These are phyloP conservation scores for Eurytoma adleriae DNA, from an alignment of 2,888 invertebrate species.

Conservation along the genomic window DNA sequence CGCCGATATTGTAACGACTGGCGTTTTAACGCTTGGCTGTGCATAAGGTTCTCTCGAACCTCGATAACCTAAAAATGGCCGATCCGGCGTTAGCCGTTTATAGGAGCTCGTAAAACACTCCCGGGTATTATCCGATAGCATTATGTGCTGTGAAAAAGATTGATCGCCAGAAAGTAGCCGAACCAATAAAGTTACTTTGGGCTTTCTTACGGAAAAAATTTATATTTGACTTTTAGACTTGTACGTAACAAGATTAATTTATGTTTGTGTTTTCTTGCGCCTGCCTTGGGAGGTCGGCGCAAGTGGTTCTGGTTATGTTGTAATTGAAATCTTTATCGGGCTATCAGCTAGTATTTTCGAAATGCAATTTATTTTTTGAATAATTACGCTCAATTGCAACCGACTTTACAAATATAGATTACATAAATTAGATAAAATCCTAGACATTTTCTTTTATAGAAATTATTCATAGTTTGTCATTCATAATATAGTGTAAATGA, in stretches of 20 bases:
- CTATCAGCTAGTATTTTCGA: too few relatives aligned
- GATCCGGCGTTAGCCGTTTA: constrained; percentile 19
- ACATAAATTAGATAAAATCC: too few relatives aligned
- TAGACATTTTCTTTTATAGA: too few relatives aligned
- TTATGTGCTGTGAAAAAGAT: constrained; percentile 47
- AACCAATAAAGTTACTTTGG: constrained; percentile 32
- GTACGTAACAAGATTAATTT: constrained; percentile 11
- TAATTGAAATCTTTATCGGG: too few relatives aligned
- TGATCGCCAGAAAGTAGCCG: constrained; percentile 19
- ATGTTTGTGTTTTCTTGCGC: neutral
- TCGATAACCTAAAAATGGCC: constrained; percentile 33
- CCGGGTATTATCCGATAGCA: constrained; percentile 18
- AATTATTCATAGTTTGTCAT: too few relatives aligned
- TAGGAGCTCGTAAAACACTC: constrained; percentile 45
- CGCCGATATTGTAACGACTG: constrained; percentile 44
- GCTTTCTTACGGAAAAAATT: neutral
- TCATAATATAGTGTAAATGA: too few relatives aligned
- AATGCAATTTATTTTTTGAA: too few relatives aligned
- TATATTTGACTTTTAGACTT: neutral
- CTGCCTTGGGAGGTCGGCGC: neutral
- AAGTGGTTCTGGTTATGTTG: too few relatives aligned
- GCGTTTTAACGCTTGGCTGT: constrained; percentile 31
- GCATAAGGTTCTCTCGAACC: neutral
- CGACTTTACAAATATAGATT: too few relatives aligned
- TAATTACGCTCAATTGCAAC: too few relatives aligned